Evolutionary conservation across 2,113 vertebrate genomes (phyloP), one percentile per base, ranked within the genome.

Genomic region (Columba janthina): DNA sequence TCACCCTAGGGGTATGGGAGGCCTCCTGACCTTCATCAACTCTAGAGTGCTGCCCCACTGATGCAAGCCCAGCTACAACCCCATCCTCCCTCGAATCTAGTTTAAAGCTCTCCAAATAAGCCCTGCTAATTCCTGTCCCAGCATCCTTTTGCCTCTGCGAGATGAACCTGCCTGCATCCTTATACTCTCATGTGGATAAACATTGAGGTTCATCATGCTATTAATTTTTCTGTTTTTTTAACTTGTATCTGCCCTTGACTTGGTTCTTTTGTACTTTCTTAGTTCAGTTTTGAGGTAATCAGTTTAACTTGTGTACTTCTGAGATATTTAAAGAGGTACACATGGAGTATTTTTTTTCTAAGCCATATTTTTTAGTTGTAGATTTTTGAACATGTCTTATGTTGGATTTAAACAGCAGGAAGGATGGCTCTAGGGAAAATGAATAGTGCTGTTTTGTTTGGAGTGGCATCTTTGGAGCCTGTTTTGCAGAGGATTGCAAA

Each of bases 301-400:
- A 24, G 0, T 77, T 66, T 48, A 66, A 29, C n/a, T 54, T 34
- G 4, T 64, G 25, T 56, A 87, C 22, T n/a, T 74, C 38, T 34
- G 61, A 75, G 46, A 20, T 62, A 54, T 20, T 81, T 44, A 16
- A 81, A 62, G 48, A 87, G 31, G 4, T 28, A 65, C 38, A 51
- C 9, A 14, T 21, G 7, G 15, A 83, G 7, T 64, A 17, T 32
- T 84, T 91, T 84, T 91, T 60, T 77, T 70, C 18, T 71, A 53
- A 56, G 50, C 12, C 5, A 0, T 0, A 6, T 65, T 69, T 31
- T 19, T 51, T 11, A 5, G 0, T 5, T 75, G 26, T 54, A 40
- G 67, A 61, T 90, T 48, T 19, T 19, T 40, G 42, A 90, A 67
- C 13, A 12, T 11, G 62, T 87, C 10, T 56, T 66, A 36, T 70